phyloP scores from a whole-genome alignment of 2,888 invertebrate species.

The Drosophila gaucha region DNA sequence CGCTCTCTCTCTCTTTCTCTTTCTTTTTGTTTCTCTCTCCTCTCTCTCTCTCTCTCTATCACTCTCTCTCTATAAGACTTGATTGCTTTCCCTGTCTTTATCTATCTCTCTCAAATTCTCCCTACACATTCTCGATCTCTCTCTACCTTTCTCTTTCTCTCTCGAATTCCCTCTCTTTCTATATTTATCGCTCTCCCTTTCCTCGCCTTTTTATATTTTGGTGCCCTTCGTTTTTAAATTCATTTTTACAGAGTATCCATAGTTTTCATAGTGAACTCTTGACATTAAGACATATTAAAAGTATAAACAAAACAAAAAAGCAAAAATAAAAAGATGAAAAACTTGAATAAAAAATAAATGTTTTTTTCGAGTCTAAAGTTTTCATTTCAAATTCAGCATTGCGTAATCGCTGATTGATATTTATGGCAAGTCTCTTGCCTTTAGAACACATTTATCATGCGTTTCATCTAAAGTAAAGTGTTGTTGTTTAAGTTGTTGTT shows the following conservation, averaged over 20 bases:
- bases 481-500: constrained; percentile 2
- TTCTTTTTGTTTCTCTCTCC: not conserved
- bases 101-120: too few relatives aligned
- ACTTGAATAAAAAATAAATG: constrained; percentile 29
- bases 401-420: constrained; percentile 40
- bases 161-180: not conserved
- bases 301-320: not conserved
- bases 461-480: constrained; percentile 5
- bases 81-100: too few relatives aligned
- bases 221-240: too few relatives aligned
- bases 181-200: not conserved
- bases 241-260: not conserved
- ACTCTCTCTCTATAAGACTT: too few relatives aligned
- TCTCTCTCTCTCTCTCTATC: not conserved
- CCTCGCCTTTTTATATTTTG: not conserved
- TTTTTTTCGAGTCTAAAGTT: constrained; percentile 12
- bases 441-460: constrained; percentile 16
- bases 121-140: not conserved
- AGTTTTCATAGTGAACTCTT: not conserved
- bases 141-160: not conserved
- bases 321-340: constrained; percentile 16
- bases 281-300: not conserved
- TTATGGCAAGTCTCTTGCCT: constrained; percentile 19
- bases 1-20: not conserved
- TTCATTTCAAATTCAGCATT: constrained; percentile 29